These are phyloP conservation scores for Cryptus viduatorius DNA, from an alignment of 2,888 invertebrate genomes.

Conservation along the genomic window DNA sequence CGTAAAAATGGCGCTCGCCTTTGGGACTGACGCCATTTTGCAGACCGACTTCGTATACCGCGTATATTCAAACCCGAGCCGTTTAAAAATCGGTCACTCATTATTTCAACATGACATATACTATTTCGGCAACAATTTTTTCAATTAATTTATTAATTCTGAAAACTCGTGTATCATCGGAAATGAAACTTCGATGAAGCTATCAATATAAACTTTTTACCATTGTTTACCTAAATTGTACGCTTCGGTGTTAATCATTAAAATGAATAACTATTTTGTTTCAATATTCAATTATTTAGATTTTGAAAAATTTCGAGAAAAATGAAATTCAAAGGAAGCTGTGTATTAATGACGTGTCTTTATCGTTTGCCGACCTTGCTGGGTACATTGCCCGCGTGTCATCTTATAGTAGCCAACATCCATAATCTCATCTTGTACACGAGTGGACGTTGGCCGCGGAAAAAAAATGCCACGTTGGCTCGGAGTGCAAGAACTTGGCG, in stretches of 20 bases:
- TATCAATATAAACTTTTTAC: background rate
- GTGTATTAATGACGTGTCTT: conserved; percentile 3
- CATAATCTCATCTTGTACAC: conserved; percentile 9
- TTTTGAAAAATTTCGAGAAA: background rate
- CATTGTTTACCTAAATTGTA: background rate
- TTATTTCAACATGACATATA: background rate
- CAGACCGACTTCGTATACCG: conserved; percentile 28
- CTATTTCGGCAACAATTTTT: background rate
- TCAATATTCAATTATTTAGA: too few species aligned
- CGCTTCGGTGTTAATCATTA: background rate
- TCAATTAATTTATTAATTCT: background rate
- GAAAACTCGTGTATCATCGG: too few species aligned
- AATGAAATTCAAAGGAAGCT: background rate
- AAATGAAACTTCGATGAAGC: background rate
- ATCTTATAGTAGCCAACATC: conserved; percentile 35
- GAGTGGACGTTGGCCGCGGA: background rate
- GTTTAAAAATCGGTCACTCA: background rate
- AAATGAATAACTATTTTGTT: too few species aligned
- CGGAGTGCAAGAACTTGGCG: conserved; percentile 19
- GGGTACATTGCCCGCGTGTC: conserved; percentile 36
- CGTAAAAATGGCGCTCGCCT: conserved; percentile 69
- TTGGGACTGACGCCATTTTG: conserved; percentile 51
- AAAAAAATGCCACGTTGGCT: conserved; percentile 47
- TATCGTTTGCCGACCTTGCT: conserved; percentile 20
- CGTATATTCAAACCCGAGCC: background rate